A percentile compares a stretch with the other conserved stretches of the same genome.
Conservation (phyloP, 1,140 invertebrate species). For the Ips nitidus region DNA sequence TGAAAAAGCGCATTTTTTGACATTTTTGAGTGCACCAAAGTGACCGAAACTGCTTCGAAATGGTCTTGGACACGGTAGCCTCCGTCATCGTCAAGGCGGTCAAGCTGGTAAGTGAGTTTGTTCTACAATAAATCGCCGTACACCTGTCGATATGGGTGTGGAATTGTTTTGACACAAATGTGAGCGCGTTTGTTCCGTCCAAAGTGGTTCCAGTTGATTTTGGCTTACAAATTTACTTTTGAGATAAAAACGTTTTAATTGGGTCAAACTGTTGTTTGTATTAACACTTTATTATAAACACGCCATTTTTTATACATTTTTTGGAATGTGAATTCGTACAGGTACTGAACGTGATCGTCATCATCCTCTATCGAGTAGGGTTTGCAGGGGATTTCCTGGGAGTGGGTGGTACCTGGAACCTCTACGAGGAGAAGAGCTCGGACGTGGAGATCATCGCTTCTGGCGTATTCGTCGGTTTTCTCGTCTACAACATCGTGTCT, state of each 20-base stretch:
- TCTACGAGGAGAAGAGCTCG: conserved; percentile 83
- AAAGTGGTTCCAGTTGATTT: neutral
- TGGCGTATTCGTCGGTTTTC: conserved; percentile 80
- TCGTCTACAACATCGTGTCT: conserved; percentile 75
- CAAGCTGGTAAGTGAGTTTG: conserved; percentile 68
- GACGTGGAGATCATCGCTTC: conserved; percentile 83
- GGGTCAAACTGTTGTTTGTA: too few relatives aligned
- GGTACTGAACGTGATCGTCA: conserved; percentile 77
- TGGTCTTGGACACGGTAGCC: conserved; percentile 74
- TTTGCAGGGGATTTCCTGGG: conserved; percentile 78
- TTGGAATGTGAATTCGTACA: conserved; percentile 43
- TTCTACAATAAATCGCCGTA: too few relatives aligned
- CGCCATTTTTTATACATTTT: too few relatives aligned
- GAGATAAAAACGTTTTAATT: too few relatives aligned
- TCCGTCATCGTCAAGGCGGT: conserved; percentile 75
- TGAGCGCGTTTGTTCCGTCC: neutral
- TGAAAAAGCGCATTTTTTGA: neutral
- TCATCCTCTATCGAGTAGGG: conserved; percentile 80
- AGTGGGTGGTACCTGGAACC: conserved; percentile 83
- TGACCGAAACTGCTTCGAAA: conserved; percentile 52
- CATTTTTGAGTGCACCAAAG: neutral
- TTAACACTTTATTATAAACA: too few relatives aligned
- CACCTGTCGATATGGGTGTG: conserved; percentile 41
- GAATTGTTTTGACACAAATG: neutral
- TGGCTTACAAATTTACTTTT: neutral